Evolutionary conservation across 2,113 vertebrate species (phyloP).

Genomic region (Limnothrissa miodon): DNA sequence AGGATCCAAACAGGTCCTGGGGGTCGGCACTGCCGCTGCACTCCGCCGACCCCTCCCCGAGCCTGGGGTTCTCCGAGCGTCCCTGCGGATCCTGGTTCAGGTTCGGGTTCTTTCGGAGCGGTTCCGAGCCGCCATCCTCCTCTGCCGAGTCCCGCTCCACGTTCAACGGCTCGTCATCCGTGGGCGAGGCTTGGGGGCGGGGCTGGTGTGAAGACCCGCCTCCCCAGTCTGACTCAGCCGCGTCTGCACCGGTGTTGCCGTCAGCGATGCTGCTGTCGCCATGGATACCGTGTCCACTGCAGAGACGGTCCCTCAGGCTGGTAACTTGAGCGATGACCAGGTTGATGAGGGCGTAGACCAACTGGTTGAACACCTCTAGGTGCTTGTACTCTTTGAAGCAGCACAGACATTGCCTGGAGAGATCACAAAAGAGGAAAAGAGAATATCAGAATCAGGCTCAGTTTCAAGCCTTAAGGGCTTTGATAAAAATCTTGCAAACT

Average conservation of each 20-base stretch:
- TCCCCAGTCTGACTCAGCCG: conserved; percentile 77
- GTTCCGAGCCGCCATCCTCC: conserved; percentile 65
- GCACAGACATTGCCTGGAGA: conserved; percentile 92
- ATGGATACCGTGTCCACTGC: conserved; percentile 79
- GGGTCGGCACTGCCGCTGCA: conserved; percentile 55
- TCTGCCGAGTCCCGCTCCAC: conserved; percentile 87
- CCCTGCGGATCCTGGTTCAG: conserved; percentile 50
- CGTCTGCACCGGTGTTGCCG: conserved; percentile 73
- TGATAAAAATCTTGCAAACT: too few relatives aligned
- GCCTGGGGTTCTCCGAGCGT: conserved; percentile 63
- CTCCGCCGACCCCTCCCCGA: conserved; percentile 64
- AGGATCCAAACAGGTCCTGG: conserved; percentile 82
- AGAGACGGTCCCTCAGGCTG: conserved; percentile 69
- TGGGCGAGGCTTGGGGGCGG: conserved; percentile 69
- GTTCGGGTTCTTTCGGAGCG: conserved; percentile 42
- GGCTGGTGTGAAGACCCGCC: conserved; percentile 54
- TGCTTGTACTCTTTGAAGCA: conserved; percentile 99
- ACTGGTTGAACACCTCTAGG: conserved; percentile 98
- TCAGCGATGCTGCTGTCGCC: conserved; percentile 76
- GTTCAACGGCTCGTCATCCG: conserved; percentile 83
- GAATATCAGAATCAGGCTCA: too few relatives aligned
- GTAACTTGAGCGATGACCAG: conserved; percentile 93
- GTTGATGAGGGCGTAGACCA: conserved; percentile 98
- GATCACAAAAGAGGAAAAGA: not conserved
- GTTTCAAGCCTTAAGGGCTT: too few relatives aligned